phyloP scores from a whole-genome alignment of 2,888 invertebrate genomes.

The Trichogramma dendrolimi region DNA sequence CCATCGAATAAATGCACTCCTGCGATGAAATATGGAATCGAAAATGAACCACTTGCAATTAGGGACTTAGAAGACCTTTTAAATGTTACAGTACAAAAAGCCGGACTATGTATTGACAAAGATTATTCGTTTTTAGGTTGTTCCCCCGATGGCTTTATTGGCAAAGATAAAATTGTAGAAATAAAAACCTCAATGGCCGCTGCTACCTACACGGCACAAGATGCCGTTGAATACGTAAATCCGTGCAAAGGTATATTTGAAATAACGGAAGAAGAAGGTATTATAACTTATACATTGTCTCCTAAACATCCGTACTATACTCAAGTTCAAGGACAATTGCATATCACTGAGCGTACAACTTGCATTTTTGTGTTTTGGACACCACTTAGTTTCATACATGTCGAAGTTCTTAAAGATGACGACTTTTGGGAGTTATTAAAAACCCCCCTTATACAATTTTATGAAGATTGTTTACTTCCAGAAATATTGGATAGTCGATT shows the following conservation, averaged over 20 bases:
- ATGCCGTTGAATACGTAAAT: conserved; percentile 9
- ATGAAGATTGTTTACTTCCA: conserved; percentile 16
- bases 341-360: conserved; percentile 25
- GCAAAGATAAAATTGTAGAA: conserved; percentile 28
- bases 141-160: conserved; percentile 29
- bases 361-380: conserved; percentile 30
- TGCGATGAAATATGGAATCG: conserved; percentile 23
- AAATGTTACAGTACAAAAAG: conserved; percentile 10
- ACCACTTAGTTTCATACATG: conserved; percentile 17
- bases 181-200: conserved; percentile 25
- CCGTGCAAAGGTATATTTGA: neutral
- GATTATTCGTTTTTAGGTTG: conserved; percentile 23
- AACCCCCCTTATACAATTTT: conserved; percentile 22
- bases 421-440: conserved; percentile 31
- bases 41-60: conserved; percentile 25
- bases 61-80: conserved; percentile 8
- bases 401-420: conserved; percentile 24
- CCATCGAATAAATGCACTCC: conserved; percentile 3
- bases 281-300: conserved; percentile 19
- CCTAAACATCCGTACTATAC: conserved; percentile 27
- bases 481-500: conserved; percentile 29
- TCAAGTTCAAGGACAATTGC: conserved; percentile 33
- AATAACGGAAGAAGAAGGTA: neutral
- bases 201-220: conserved; percentile 8
- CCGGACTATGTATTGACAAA: conserved; percentile 26